Evolutionary conservation across 2,797 vertebrate genomes (phyloP).

Genomic region (Cryptoblepharus egeriae): DNA sequence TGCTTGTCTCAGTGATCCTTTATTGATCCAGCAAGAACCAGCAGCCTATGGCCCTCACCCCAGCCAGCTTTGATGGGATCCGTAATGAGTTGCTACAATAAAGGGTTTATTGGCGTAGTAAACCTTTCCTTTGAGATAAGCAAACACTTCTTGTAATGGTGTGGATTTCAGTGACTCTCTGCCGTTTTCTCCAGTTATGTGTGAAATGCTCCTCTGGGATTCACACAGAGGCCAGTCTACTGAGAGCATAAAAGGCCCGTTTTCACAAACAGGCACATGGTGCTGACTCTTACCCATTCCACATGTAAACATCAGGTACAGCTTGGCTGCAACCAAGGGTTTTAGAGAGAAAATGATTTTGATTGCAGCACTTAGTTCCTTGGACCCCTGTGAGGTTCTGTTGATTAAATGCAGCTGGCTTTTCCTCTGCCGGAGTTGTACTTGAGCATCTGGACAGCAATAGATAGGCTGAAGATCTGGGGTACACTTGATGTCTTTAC

Average conservation of each 20-base stretch:
- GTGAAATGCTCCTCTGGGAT: slow-evolving; percentile 32
- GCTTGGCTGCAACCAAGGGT: background rate
- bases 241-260: background rate
- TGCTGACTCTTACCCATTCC: background rate
- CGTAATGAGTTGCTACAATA: slow-evolving; percentile 62
- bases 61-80: slow-evolving; percentile 68
- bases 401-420: slow-evolving; percentile 8
- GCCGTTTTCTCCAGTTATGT: slow-evolving; percentile 33
- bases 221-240: slow-evolving; percentile 12
- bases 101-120: slow-evolving; percentile 69
- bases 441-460: background rate
- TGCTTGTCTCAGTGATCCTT: slow-evolving; percentile 64
- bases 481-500: background rate
- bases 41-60: slow-evolving; percentile 49
- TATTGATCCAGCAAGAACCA: slow-evolving; percentile 68
- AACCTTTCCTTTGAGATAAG: slow-evolving; percentile 60
- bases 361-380: slow-evolving; percentile 9
- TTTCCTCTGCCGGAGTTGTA: background rate
- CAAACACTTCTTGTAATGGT: slow-evolving; percentile 43
- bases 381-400: background rate
- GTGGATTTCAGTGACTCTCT: slow-evolving; percentile 59
- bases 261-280: background rate
- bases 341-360: slow-evolving; percentile 13
- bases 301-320: slow-evolving; percentile 1
- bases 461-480: background rate